Base-by-base conservation (phyloP, 2,113 vertebrate genomes). In the Geococcyx californianus region DNA sequence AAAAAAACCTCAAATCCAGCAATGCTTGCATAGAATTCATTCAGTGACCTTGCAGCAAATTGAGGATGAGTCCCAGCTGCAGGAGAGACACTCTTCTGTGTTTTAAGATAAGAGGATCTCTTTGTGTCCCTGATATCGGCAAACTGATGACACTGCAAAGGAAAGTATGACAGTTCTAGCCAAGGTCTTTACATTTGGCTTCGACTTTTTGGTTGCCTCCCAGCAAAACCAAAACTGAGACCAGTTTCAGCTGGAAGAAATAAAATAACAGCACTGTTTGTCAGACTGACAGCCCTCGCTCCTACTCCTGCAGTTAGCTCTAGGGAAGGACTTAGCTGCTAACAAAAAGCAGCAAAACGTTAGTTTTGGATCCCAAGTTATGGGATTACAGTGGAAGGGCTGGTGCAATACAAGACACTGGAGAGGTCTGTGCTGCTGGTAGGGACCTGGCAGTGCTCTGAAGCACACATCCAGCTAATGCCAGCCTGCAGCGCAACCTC, bases 61-160 rank as follows among this genome's bases (percentile, higher is more conserved):
- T 4, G 3, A 51, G 36, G 38, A 14, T 5, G 21, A 0, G 0
- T 49, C 56, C 45, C 0, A 7, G 68, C 62, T 76, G 36, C 67
- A 54, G 84, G 9, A 86, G 64, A 66, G 17, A 42, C 0, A 18
- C 60, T 81, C 83, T 81, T 62, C 60, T 77, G 13, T 84, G 13
- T 84, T 93, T 81, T 67, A 81, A 67, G 67, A 0, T 33, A 58
- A 55, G 72, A 77, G 36, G 42, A 70, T 78, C 44, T 67, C n/a
- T 77, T n/a, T 29, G 7, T 51, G 74, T 63, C 66, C 79, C 80
- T 49, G 42, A 33, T 23, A 21, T 29, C 20, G 40, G 44, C 44
- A 31, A 70, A 82, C 7, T 12, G 52, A 68, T 45, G 40, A 40
- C 12, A 16, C 77, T 52, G 59, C 72, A 84, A 42, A 19, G 54